Percentiles rank a stretch among this genome's conserved stretches.
These are phyloP conservation scores for Phrynosoma blainvillii DNA, from an alignment of 2,113 vertebrate genomes.

Conservation along the genomic window DNA sequence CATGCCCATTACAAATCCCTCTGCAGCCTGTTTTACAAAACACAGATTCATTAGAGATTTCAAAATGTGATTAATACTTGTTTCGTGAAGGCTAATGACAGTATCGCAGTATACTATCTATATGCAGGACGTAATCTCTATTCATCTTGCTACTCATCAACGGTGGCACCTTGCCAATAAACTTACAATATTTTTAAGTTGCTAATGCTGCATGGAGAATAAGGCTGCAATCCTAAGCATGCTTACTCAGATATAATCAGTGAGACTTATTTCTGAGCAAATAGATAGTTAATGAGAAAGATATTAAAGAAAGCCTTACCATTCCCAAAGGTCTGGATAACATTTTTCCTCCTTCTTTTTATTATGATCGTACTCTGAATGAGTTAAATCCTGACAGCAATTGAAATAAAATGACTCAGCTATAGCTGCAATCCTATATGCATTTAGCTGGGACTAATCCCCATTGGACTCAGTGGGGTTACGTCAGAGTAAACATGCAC, in stretches of 20 bases:
- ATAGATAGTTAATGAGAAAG: conserved; percentile 28
- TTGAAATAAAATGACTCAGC: conserved; percentile 50
- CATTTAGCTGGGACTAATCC: neutral
- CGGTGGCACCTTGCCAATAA: conserved; percentile 36
- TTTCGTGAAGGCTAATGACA: conserved; percentile 48
- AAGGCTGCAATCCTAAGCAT: neutral
- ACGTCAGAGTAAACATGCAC: neutral
- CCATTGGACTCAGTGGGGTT: neutral
- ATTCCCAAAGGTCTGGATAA: conserved; percentile 31
- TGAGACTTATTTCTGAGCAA: neutral
- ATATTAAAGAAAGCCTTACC: conserved; percentile 48
- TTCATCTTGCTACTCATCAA: conserved; percentile 64
- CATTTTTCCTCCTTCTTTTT: neutral
- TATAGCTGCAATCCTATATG: conserved; percentile 6
- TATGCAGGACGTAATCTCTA: conserved; percentile 37
- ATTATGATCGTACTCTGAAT: conserved; percentile 51
- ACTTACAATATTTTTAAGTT: conserved; percentile 65
- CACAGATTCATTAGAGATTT: conserved; percentile 58
- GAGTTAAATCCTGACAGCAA: conserved; percentile 39
- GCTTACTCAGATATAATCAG: neutral
- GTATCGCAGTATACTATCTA: conserved; percentile 50
- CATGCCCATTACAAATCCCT: conserved; percentile 19
- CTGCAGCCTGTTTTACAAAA: conserved; percentile 34
- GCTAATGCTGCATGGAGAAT: conserved; percentile 39
- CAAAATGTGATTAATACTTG: conserved; percentile 58